Conservation (phyloP, 2,888 invertebrate genomes). For the Thysanoteuthis rhombus region DNA sequence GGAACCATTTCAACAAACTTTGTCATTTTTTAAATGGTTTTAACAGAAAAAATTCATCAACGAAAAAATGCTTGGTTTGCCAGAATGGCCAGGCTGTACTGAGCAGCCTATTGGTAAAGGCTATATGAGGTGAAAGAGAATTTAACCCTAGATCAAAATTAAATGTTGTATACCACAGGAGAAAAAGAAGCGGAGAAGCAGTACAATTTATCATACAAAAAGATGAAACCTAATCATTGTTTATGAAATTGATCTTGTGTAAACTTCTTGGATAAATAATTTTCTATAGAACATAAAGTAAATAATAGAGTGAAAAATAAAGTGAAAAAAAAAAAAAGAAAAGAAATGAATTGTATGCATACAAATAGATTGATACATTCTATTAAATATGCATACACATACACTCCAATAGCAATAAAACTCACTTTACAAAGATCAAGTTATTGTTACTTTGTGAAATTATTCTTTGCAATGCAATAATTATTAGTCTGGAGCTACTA, state of each 20-base stretch:
- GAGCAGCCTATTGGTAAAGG: not conserved
- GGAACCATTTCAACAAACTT: too few relatives aligned
- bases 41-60: too few relatives aligned
- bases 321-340: too few relatives aligned
- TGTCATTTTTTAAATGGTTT: too few relatives aligned
- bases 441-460: not conserved
- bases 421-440: not conserved
- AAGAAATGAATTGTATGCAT: not conserved
- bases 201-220: not conserved
- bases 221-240: not conserved
- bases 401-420: not conserved
- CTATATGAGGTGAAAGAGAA: not conserved
- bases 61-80: too few relatives aligned
- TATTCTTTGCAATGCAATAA: not conserved
- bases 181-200: not conserved
- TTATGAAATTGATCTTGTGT: not conserved
- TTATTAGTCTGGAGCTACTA: not conserved
- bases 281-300: not conserved
- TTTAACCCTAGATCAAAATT: not conserved
- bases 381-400: not conserved
- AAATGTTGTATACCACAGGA: not conserved
- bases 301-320: too few relatives aligned
- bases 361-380: not conserved
- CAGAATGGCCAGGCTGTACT: too few relatives aligned
- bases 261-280: not conserved